Evolutionary conservation across 2,888 invertebrate genomes (phyloP), one percentile per base, ranked within the genome.

Genomic region (Cerastis rubricosa): DNA sequence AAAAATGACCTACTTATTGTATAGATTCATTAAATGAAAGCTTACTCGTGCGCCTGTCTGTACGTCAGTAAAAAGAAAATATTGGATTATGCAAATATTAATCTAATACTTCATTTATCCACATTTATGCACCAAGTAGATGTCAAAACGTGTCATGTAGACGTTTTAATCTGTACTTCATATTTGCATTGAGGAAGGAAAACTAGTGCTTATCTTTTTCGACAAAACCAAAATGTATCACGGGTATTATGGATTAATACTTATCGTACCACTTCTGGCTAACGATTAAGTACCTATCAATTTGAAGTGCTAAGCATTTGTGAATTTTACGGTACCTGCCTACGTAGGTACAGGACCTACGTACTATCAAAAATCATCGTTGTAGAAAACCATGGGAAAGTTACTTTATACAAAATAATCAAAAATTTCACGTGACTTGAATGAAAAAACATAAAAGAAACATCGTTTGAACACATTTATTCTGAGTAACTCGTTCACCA

Each of bases 371-470:
- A 25, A 43, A 17, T 72, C n/a, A 29, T 40, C 12, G 40, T 25
- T 22, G 17, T 51, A 43, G 22, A 74, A 59, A 59, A 61, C 8
- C 40, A 29, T 43, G 49, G 63, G 63, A 76, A 63, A 43, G 22
- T 74, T 40, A 40, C 25, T 6, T 9, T 22, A n/a, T 43, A 22
- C 2, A 43, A 64, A 19, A 45, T 57, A 64, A 64, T 11, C 54
- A 14, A 19, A n/a, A 25, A 57, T 57, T 3, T 29, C 25, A 74
- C 74, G 74, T 80, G 78, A 57, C 54, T 80, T 35, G 47, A 57
- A 71, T 9, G 29, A 35, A 61, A 59, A 49, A 47, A 57, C 22
- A 25, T 29, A 0, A 43, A 57, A 11, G 19, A 3, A 54, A 29
- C 47, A 67, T 6, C 17, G 35, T 57, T 61, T 17, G 8, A 43